Base-by-base conservation (phyloP, 2,888 invertebrate species). In the Drosophila eohydei region DNA sequence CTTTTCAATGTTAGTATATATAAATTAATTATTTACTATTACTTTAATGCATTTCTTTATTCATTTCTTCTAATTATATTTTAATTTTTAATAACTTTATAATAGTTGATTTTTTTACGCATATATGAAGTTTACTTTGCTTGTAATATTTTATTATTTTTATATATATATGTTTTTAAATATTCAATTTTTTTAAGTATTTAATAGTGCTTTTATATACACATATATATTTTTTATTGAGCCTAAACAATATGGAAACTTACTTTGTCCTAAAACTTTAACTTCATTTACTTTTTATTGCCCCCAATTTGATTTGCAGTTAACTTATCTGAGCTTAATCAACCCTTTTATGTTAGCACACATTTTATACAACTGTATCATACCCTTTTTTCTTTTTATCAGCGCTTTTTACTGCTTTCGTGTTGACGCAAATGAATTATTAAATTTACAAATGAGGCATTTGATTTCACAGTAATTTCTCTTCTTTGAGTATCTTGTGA, bases 371-470 rank as follows among this genome's bases (percentile, higher is more conserved):
- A 6, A 6, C 16, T 32, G 16, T 16, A 12, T 50, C 32, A 16
- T 1, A 11, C 30, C 26, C 5, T 40, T 12, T 16, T 11, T 46
- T 43, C 8, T 11, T 54, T 43, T 38, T 11, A n/a, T 46, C 34
- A 12, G 48, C 43, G 5, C 6, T 30, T 44, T 48, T 66, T 12
- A 44, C 51, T 34, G 43, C 26, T 14, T 34, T 56, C 51, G 43
- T 43, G 51, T 71, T 58, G 41, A 11, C n/a, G 11, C 32, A 65
- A 67, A 72, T 83, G 62, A 83, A 83, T 75, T 85, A 76, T 72
- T 83, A 78, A 85, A 70, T 64, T 62, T 30, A 64, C 66, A 76
- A 81, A 82, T 85, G 64, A 80, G 70, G 69, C 61, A 73, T 83
- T 86, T 80, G 56, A 75, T 77, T 72, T 62, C 40, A 59, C 62